Conservation (phyloP, 2,888 invertebrate species). For the Epistrophe eligans region DNA sequence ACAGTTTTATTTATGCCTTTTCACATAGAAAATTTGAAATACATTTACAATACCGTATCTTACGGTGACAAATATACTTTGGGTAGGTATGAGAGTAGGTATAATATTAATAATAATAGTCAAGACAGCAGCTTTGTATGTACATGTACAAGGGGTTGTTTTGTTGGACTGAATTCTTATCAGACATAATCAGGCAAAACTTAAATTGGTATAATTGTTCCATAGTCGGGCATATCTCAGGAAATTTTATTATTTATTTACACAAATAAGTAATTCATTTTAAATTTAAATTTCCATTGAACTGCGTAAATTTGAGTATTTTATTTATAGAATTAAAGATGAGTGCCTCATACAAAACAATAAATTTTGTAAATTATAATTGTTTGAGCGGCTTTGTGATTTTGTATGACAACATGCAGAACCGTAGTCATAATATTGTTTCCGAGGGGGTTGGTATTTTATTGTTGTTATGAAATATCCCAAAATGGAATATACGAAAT, state of each 20-base stretch:
- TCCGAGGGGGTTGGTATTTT: neutral
- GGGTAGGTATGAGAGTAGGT: neutral
- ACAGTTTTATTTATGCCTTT: constrained; percentile 20
- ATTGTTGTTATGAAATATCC: no score
- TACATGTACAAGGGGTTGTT: constrained; percentile 10
- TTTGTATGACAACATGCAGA: neutral
- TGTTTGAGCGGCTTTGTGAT: constrained; percentile 9
- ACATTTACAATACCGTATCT: constrained; percentile 60
- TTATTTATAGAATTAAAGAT: constrained; percentile 9
- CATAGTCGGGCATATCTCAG: constrained; percentile 25
- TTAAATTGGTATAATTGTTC: constrained; percentile 7
- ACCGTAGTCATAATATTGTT: neutral
- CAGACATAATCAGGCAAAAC: constrained; percentile 43
- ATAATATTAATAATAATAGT: neutral
- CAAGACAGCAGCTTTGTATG: neutral
- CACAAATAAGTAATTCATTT: neutral
- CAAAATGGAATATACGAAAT: no score
- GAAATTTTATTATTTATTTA: neutral
- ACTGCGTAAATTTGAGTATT: neutral
- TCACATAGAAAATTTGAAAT: constrained; percentile 57
- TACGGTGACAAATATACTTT: constrained; percentile 20
- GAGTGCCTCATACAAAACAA: constrained; percentile 21
- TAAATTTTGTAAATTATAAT: constrained; percentile 20
- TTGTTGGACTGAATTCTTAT: constrained; percentile 47
- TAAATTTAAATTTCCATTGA: constrained; percentile 31